Evolutionary conservation across 2,888 invertebrate genomes (phyloP).

Genomic region (Epistrophella euchroma): DNA sequence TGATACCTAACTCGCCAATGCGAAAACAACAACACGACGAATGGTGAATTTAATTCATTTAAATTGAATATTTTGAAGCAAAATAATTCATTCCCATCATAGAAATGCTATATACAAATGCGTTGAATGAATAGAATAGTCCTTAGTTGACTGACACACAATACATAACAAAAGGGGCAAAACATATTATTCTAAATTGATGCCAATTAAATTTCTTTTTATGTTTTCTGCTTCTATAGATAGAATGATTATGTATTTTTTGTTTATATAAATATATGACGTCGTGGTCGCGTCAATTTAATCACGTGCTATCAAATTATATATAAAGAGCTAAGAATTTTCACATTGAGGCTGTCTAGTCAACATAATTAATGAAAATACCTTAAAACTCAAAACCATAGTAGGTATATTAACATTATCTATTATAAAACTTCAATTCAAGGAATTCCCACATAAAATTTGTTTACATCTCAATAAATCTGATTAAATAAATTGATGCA

Average conservation of each 20-base stretch:
- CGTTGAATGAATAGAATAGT: slow-evolving; percentile 2
- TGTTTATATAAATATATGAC: background rate
- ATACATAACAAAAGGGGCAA: slow-evolving; percentile 24
- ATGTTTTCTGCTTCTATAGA: background rate
- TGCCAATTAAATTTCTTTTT: slow-evolving; percentile 43
- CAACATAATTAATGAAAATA: background rate
- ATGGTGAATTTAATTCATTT: slow-evolving; percentile 53
- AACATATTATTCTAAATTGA: slow-evolving; percentile 41
- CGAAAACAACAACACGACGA: background rate
- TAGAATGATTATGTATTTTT: background rate
- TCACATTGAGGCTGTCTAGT: slow-evolving; percentile 31
- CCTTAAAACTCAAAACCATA: background rate
- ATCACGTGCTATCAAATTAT: slow-evolving; percentile 35
- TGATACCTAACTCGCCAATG: slow-evolving; percentile 5
- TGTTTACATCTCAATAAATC: slow-evolving; percentile 12
- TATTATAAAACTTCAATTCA: slow-evolving; percentile 11
- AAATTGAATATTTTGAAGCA: slow-evolving; percentile 52
- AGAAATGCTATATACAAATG: slow-evolving; percentile 38
- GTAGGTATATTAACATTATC: background rate
- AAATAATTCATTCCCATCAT: slow-evolving; percentile 49
- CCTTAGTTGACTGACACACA: slow-evolving; percentile 35
- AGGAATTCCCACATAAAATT: slow-evolving; percentile 18
- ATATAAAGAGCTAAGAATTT: slow-evolving; percentile 15
- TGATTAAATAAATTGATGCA: slow-evolving; percentile 23
- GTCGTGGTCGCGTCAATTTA: background rate